phyloP scores from a whole-genome alignment of 2,113 vertebrate genomes.

The Mirounga angustirostris region DNA sequence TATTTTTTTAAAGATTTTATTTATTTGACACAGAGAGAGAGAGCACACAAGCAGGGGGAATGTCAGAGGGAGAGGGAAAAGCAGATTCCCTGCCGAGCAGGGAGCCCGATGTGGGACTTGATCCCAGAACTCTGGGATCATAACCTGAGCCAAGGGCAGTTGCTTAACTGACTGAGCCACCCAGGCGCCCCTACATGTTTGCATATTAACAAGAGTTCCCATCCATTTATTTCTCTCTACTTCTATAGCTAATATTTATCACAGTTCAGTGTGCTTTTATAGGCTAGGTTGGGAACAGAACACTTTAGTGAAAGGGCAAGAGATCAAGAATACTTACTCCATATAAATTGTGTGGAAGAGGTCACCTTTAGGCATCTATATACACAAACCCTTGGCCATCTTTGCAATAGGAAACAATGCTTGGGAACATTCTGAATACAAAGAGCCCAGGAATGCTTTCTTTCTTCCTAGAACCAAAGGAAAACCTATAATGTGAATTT shows the following conservation, averaged over 20 bases:
- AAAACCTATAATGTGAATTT: neutral
- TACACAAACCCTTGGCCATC: neutral
- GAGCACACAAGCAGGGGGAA: too few relatives aligned
- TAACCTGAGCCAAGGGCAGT: too few relatives aligned
- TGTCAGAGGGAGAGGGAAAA: too few relatives aligned
- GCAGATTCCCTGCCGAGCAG: too few relatives aligned
- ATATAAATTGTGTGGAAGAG: neutral
- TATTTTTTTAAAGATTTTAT: neutral
- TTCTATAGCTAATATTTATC: neutral
- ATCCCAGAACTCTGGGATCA: too few relatives aligned
- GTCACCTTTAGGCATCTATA: neutral
- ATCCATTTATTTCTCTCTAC: neutral
- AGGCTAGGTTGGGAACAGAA: neutral
- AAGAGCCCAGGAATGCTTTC: neutral
- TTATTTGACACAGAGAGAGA: too few relatives aligned
- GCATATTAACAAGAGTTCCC: neutral
- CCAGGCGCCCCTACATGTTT: neutral
- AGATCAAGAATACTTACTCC: neutral
- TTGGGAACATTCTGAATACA: neutral
- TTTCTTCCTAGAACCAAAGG: neutral
- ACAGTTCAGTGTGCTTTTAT: neutral
- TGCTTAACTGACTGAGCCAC: too few relatives aligned
- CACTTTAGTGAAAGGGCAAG: neutral
- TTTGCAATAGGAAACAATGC: neutral
- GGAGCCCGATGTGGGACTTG: too few relatives aligned